These are phyloP conservation scores for Lagocephalus sceleratus DNA, from an alignment of 2,797 vertebrate genomes.

Conservation along the genomic window DNA sequence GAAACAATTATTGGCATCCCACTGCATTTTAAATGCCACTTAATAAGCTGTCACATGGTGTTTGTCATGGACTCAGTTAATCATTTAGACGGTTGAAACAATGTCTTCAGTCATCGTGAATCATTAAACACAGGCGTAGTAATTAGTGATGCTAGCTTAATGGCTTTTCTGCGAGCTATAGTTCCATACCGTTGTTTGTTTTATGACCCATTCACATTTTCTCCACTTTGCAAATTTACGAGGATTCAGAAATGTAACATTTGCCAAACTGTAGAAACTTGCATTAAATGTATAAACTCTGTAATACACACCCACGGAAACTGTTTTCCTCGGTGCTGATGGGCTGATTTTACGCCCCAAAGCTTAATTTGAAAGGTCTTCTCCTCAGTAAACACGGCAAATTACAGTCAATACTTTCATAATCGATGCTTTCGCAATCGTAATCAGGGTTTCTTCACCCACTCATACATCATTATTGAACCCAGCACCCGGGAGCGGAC, in stretches of 20 bases:
- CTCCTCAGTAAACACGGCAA: neutral
- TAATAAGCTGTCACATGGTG: slow-evolving; percentile 50
- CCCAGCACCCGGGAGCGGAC: neutral
- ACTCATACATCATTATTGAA: too few species aligned
- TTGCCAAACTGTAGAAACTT: neutral
- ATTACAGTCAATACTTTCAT: slow-evolving; percentile 18
- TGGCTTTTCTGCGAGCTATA: slow-evolving; percentile 16
- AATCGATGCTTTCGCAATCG: slow-evolving; percentile 4
- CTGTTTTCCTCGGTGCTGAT: too few species aligned
- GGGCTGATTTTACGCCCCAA: too few species aligned
- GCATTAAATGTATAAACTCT: neutral
- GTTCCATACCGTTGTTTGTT: neutral
- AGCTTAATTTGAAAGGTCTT: neutral
- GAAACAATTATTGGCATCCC: slow-evolving; percentile 18
- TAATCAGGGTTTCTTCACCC: too few species aligned
- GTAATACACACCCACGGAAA: neutral
- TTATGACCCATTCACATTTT: slow-evolving; percentile 2
- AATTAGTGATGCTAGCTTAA: slow-evolving; percentile 37
- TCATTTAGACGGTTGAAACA: slow-evolving; percentile 36
- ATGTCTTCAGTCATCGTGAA: slow-evolving; percentile 36
- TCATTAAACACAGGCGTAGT: slow-evolving; percentile 32
- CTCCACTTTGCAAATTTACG: too few species aligned
- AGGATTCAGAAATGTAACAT: neutral
- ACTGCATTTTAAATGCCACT: slow-evolving; percentile 32
- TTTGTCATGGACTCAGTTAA: slow-evolving; percentile 46